Percentiles rank a stretch among this genome's conserved stretches.
Evolutionary conservation across 2,113 vertebrate species (phyloP).

Genomic region (Zingel zingel): DNA sequence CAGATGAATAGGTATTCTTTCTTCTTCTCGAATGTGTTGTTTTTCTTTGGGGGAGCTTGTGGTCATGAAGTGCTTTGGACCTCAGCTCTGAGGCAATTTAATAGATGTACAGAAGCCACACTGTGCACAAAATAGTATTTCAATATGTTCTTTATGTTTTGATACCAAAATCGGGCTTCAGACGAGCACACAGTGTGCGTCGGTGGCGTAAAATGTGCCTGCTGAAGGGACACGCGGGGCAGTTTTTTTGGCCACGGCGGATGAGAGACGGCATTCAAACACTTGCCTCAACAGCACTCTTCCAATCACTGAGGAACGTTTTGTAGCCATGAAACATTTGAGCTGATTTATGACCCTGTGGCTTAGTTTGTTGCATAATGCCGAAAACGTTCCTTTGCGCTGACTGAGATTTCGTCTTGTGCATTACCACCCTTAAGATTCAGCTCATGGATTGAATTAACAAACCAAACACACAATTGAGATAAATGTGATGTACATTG

Average conservation of each 20-base stretch:
- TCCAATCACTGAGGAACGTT: slow-evolving; percentile 22
- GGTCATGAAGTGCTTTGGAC: slow-evolving; percentile 67
- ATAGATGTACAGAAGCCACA: slow-evolving; percentile 62
- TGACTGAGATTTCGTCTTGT: slow-evolving; percentile 1
- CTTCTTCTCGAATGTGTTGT: slow-evolving; percentile 56
- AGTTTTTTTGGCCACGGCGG: slow-evolving; percentile 9
- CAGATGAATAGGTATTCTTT: slow-evolving; percentile 73
- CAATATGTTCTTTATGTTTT: slow-evolving; percentile 71
- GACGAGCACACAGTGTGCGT: slow-evolving; percentile 2
- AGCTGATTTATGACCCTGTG: slow-evolving; percentile 36
- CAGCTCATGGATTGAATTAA: slow-evolving; percentile 25
- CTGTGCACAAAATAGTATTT: slow-evolving; percentile 63
- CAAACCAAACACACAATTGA: neutral
- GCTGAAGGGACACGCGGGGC: slow-evolving; percentile 32
- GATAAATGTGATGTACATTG: neutral
- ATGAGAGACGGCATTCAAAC: slow-evolving; percentile 32
- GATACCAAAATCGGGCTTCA: slow-evolving; percentile 41
- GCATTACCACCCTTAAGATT: neutral
- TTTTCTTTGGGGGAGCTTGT: slow-evolving; percentile 73
- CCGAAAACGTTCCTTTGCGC: slow-evolving; percentile 23
- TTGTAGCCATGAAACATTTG: slow-evolving; percentile 56
- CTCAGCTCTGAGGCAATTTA: slow-evolving; percentile 66
- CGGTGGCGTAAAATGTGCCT: slow-evolving; percentile 22
- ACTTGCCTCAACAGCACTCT: slow-evolving; percentile 32
- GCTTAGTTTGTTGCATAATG: slow-evolving; percentile 21